Evolutionary conservation across 2,113 vertebrate genomes (phyloP).

Genomic region (Chinchilla lanigera): DNA sequence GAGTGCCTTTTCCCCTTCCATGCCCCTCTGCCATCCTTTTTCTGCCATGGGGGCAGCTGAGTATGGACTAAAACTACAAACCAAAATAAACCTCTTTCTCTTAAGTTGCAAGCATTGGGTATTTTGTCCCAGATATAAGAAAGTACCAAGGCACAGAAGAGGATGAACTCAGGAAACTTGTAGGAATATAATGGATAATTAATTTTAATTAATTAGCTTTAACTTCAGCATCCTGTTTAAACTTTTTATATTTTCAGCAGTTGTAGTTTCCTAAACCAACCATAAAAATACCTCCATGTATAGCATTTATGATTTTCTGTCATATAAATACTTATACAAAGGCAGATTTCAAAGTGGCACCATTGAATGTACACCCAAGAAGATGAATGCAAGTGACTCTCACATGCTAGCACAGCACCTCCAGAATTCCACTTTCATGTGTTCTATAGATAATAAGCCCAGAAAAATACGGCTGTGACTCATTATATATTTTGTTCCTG

Average conservation of each 20-base stretch:
- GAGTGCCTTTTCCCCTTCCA: neutral
- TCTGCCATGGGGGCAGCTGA: neutral
- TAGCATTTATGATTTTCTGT: neutral
- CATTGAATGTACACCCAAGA: neutral
- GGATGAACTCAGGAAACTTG: neutral
- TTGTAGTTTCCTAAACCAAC: neutral
- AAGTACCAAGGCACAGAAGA: neutral
- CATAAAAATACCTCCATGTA: neutral
- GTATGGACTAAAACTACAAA: neutral
- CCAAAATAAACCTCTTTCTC: neutral
- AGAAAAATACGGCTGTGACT: neutral
- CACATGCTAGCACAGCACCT: neutral
- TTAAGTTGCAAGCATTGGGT: neutral
- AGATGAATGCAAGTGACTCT: neutral
- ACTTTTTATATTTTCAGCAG: neutral
- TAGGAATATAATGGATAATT: neutral
- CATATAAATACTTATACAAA: neutral
- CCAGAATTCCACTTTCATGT: neutral
- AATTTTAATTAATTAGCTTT: neutral
- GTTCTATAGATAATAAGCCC: neutral
- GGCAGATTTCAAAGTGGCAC: neutral
- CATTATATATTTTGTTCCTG: neutral
- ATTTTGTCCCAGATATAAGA: neutral
- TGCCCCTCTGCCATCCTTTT: neutral
- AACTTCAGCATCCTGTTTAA: slow-evolving; percentile 11